phyloP scores from a whole-genome alignment of 2,797 vertebrate genomes.

The Geotrypetes seraphini region DNA sequence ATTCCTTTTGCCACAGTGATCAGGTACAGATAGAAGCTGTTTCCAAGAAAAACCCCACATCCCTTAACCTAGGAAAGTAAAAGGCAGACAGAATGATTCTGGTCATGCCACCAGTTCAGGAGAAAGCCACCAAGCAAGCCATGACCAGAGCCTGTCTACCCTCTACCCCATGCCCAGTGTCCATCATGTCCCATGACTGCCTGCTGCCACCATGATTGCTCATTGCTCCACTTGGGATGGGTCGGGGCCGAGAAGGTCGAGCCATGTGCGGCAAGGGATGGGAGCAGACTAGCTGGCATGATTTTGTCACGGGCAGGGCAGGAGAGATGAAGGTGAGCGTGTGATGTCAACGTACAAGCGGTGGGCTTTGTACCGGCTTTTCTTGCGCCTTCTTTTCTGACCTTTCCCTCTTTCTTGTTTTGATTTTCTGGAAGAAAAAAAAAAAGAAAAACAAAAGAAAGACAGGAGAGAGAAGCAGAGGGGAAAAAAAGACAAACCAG shows the following conservation, averaged over 20 bases:
- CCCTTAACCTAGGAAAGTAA: too few relatives aligned
- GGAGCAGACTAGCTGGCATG: too few relatives aligned
- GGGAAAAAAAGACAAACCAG: slow-evolving; percentile 12
- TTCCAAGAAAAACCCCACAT: too few relatives aligned
- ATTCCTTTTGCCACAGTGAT: too few relatives aligned
- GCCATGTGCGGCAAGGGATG: too few relatives aligned
- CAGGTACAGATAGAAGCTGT: too few relatives aligned
- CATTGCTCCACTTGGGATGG: too few relatives aligned
- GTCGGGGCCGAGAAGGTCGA: too few relatives aligned
- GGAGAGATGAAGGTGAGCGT: slow-evolving; percentile 37
- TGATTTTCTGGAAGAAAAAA: slow-evolving; percentile 89
- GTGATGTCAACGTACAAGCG: slow-evolving; percentile 67
- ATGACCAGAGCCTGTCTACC: not conserved
- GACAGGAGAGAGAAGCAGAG: slow-evolving; percentile 33
- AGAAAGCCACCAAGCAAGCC: not conserved
- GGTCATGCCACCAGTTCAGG: too few relatives aligned
- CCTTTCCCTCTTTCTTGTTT: slow-evolving; percentile 88
- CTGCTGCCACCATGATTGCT: slow-evolving; percentile 15
- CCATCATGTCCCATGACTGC: slow-evolving; percentile 35
- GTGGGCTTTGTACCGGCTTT: slow-evolving; percentile 81
- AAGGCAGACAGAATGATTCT: too few relatives aligned
- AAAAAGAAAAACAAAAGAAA: slow-evolving; percentile 38
- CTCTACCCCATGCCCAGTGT: slow-evolving; percentile 3
- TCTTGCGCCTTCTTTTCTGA: slow-evolving; percentile 97
- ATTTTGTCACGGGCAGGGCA: slow-evolving; percentile 25